These are phyloP conservation scores for Melanerpes formicivorus DNA, from an alignment of 2,113 vertebrate genomes.

Conservation along the genomic window DNA sequence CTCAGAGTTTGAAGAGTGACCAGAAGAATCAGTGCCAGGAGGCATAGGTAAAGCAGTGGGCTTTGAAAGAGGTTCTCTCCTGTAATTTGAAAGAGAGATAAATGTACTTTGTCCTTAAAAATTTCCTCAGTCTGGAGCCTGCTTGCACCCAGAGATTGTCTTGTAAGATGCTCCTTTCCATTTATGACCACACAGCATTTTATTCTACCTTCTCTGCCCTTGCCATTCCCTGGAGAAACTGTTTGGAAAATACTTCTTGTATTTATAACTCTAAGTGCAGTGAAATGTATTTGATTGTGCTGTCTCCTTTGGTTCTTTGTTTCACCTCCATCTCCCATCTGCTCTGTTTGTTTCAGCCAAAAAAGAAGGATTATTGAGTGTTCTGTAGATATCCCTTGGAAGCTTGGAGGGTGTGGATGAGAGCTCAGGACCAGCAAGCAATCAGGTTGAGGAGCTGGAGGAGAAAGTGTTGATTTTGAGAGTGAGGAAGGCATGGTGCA, in stretches of 20 bases:
- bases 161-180: neutral
- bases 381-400: neutral
- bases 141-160: neutral
- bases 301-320: neutral
- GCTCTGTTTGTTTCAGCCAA: neutral
- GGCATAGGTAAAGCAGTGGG: neutral
- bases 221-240: neutral
- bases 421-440: neutral
- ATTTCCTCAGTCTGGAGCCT: neutral
- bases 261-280: neutral
- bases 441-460: neutral
- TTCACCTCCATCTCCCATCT: neutral
- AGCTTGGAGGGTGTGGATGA: neutral
- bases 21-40: neutral
- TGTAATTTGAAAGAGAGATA: neutral
- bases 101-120: neutral
- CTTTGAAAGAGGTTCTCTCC: neutral
- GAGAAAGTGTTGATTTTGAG: neutral
- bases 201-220: neutral
- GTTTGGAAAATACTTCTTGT: neutral
- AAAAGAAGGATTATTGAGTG: neutral
- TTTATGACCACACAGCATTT: neutral
- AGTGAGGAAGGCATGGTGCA: neutral
- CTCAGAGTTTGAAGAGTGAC: neutral
- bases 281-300: neutral